Percentiles rank a stretch among this genome's conserved stretches.
These are phyloP conservation scores for Phasianus colchicus DNA, from an alignment of 2,113 vertebrate genomes.

Conservation along the genomic window DNA sequence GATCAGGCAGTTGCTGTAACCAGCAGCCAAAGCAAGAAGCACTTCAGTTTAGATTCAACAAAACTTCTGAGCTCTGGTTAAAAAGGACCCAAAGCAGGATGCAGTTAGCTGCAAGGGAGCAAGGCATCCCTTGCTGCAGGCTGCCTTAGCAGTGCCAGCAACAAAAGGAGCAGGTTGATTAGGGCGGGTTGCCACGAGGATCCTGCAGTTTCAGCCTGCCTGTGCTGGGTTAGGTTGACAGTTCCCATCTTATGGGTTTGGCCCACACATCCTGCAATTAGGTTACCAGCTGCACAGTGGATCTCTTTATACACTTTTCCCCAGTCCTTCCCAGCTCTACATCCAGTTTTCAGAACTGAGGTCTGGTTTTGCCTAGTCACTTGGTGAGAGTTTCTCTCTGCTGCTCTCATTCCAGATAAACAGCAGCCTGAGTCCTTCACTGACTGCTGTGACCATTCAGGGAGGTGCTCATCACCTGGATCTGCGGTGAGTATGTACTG, in stretches of 20 bases:
- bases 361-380: not conserved
- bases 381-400: not conserved
- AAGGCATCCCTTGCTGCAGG: not conserved
- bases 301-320: not conserved
- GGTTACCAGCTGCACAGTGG: accelerated
- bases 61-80: not conserved
- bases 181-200: not conserved
- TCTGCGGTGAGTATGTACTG: slow-evolving; percentile 84
- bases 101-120: not conserved
- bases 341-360: not conserved
- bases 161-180: not conserved
- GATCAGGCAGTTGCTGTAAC: not conserved
- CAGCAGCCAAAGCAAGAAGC: accelerated
- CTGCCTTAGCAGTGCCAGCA: not conserved
- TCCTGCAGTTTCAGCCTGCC: not conserved
- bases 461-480: slow-evolving; percentile 93
- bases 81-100: not conserved
- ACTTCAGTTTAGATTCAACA: not conserved
- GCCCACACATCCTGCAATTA: not conserved
- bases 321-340: not conserved
- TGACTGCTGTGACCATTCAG: slow-evolving; percentile 83
- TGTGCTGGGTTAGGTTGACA: not conserved
- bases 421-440: slow-evolving; percentile 80
- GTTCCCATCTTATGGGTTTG: no score
- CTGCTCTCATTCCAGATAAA: slow-evolving; percentile 77